Evolutionary conservation across 2,797 vertebrate genomes (phyloP).

Genomic region (Cheirogaleus major): DNA sequence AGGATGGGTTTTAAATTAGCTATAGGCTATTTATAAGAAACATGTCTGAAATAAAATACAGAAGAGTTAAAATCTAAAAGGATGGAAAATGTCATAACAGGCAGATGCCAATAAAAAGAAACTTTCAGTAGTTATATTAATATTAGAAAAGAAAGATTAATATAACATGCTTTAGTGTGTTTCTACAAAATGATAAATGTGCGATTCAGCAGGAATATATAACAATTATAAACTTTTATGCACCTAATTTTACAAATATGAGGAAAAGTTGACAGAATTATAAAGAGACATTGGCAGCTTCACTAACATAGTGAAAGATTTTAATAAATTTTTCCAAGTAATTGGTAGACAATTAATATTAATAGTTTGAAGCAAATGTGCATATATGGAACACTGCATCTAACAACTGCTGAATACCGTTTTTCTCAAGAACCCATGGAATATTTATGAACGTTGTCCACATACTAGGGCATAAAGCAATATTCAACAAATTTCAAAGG

Average conservation of each 20-base stretch:
- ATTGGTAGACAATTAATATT: not conserved
- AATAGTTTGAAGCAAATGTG: not conserved
- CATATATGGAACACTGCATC: not conserved
- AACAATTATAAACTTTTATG: not conserved
- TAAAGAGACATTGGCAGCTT: not conserved
- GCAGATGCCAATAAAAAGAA: not conserved
- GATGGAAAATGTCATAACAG: not conserved
- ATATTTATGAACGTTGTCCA: not conserved
- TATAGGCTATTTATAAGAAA: not conserved
- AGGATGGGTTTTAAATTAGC: not conserved
- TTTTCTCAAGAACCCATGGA: not conserved
- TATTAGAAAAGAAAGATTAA: not conserved
- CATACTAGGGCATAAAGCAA: not conserved
- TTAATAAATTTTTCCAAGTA: not conserved
- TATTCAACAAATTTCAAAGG: not conserved
- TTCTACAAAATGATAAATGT: not conserved
- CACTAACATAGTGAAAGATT: not conserved
- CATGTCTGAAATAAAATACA: not conserved
- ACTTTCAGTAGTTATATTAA: not conserved
- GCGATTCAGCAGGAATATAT: not conserved
- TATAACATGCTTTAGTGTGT: not conserved
- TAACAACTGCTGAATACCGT: not conserved
- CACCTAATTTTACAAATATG: not conserved
- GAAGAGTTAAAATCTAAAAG: constrained; percentile 19
- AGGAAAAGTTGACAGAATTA: constrained; percentile 22